phyloP scores from a whole-genome alignment of 2,113 vertebrate species.

The Globicephala melas region DNA sequence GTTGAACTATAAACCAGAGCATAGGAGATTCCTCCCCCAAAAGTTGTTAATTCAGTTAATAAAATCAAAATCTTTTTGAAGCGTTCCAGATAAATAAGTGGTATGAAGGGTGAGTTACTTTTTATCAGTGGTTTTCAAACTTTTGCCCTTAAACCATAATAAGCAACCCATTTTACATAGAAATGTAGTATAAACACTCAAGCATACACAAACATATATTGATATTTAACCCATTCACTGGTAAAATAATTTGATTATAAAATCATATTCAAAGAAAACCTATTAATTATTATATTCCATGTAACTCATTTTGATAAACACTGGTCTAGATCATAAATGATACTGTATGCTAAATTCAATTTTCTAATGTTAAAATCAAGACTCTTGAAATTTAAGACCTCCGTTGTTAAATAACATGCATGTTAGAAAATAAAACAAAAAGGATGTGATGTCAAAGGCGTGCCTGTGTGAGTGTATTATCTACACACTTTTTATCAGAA shows the following conservation, averaged over 20 bases:
- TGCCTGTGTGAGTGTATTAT: neutral
- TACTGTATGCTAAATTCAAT: neutral
- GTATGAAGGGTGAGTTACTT: too few species aligned
- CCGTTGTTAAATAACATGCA: neutral
- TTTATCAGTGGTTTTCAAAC: too few species aligned
- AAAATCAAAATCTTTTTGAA: too few species aligned
- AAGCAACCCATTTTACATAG: too few species aligned
- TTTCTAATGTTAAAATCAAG: neutral
- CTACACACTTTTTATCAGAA: neutral
- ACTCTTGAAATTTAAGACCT: neutral
- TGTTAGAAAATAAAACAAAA: neutral
- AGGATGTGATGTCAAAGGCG: neutral
- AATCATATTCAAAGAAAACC: neutral
- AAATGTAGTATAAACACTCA: too few species aligned
- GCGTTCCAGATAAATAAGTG: too few species aligned
- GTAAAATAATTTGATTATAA: neutral
- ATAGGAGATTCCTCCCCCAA: too few species aligned
- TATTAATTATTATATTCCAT: neutral
- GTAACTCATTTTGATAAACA: neutral
- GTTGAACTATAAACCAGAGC: too few species aligned
- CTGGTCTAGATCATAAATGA: neutral
- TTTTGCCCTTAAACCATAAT: too few species aligned
- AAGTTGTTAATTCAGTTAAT: too few species aligned
- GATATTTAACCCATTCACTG: neutral
- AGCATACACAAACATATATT: neutral